Conservation (phyloP, 2,113 vertebrate species). For the Chiloscyllium plagiosum region DNA sequence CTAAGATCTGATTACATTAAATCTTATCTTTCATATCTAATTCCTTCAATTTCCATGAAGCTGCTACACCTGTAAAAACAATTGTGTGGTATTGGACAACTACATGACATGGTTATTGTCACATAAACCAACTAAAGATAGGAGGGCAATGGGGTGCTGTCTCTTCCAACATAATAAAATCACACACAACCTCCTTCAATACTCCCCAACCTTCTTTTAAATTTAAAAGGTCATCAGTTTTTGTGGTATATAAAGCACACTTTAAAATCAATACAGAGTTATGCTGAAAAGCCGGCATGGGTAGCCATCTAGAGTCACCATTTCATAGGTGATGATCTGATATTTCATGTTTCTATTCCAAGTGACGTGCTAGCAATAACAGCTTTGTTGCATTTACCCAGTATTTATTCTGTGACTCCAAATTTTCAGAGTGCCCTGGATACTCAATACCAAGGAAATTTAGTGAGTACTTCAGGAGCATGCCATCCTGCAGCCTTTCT, state of each 20-base stretch:
- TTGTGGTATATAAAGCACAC: neutral
- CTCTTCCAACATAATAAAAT: neutral
- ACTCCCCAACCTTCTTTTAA: neutral
- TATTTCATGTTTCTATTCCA: neutral
- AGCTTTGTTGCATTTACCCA: constrained; percentile 35
- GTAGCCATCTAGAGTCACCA: neutral
- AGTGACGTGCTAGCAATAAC: constrained; percentile 23
- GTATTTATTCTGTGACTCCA: constrained; percentile 34
- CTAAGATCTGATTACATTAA: neutral
- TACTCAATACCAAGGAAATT: constrained; percentile 25
- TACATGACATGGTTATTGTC: no score
- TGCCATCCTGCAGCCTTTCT: constrained; percentile 13
- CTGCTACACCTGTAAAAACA: neutral
- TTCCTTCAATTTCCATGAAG: neutral
- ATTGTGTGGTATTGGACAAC: neutral
- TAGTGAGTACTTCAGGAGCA: constrained; percentile 24
- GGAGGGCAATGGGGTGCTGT: neutral
- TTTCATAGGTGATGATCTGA: neutral
- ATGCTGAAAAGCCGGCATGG: constrained; percentile 15
- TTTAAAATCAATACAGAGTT: neutral
- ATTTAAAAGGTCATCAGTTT: neutral
- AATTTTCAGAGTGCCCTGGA: constrained; percentile 30
- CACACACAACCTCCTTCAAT: neutral
- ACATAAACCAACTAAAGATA: neutral
- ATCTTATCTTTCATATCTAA: neutral